Evolutionary conservation across 2,113 vertebrate genomes (phyloP).

Genomic region (Jacana jacana): DNA sequence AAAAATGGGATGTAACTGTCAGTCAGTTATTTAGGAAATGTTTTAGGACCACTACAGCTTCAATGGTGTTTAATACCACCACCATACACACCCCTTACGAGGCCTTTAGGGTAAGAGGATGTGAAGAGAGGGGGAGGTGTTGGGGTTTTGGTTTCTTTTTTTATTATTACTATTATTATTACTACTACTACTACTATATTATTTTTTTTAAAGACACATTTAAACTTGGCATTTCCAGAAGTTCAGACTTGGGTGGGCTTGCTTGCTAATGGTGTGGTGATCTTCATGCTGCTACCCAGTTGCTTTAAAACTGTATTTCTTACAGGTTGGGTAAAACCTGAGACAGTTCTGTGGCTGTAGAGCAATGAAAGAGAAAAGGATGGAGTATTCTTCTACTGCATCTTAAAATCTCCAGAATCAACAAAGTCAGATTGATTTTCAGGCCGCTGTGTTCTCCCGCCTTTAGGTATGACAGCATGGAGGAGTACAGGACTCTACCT

Average conservation of each 20-base stretch:
- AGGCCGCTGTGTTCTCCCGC: not conserved
- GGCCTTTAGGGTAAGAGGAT: not conserved
- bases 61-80: not conserved
- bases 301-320: not conserved
- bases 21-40: not conserved
- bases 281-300: not conserved
- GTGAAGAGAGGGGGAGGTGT: not conserved
- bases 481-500: conserved; percentile 75
- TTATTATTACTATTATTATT: not conserved
- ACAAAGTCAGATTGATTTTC: too few relatives aligned
- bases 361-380: not conserved
- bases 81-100: not conserved
- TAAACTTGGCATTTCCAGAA: not conserved
- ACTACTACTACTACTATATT: too few relatives aligned
- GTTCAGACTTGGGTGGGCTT: not conserved
- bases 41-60: not conserved
- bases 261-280: not conserved
- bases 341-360: not conserved
- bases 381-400: not conserved
- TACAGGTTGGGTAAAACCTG: not conserved
- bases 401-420: not conserved
- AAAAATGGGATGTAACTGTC: not conserved
- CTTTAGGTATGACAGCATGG: conserved; percentile 58
- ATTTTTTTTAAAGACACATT: too few relatives aligned
- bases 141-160: not conserved